Conservation (phyloP, 2,113 vertebrate species). For the Cygnus buccinator region DNA sequence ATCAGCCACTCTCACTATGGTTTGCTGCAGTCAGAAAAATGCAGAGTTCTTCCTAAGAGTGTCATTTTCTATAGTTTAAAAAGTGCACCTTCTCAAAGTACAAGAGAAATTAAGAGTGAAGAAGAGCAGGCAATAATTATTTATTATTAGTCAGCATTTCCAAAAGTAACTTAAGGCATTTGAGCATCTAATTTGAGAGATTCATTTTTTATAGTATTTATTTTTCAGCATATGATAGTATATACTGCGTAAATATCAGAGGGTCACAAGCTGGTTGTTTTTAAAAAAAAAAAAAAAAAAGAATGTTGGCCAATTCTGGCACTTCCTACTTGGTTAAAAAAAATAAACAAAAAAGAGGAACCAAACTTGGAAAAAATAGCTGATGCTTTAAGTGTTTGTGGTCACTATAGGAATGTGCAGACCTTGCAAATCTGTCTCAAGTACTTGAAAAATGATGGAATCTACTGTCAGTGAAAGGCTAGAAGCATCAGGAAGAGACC, state of each 20-base stretch:
- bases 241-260: background rate
- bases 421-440: slow-evolving; percentile 11
- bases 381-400: background rate
- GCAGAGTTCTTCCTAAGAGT: background rate
- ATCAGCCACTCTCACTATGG: background rate
- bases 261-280: background rate
- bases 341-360: background rate
- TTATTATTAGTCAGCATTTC: background rate
- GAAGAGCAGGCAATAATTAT: background rate
- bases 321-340: background rate
- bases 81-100: background rate
- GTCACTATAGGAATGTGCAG: background rate
- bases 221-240: background rate
- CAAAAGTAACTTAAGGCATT: background rate
- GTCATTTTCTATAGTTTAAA: slow-evolving; percentile 2
- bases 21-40: slow-evolving; percentile 27
- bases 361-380: background rate
- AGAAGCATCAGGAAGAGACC: background rate
- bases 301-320: background rate
- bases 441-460: background rate
- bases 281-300: background rate
- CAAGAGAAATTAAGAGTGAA: background rate
- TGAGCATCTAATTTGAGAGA: background rate
- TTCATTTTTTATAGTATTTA: background rate
- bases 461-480: background rate